A percentile compares a stretch with the other conserved stretches of the same genome.
Evolutionary conservation across 2,113 vertebrate genomes (phyloP).

Genomic region (Caretta caretta): DNA sequence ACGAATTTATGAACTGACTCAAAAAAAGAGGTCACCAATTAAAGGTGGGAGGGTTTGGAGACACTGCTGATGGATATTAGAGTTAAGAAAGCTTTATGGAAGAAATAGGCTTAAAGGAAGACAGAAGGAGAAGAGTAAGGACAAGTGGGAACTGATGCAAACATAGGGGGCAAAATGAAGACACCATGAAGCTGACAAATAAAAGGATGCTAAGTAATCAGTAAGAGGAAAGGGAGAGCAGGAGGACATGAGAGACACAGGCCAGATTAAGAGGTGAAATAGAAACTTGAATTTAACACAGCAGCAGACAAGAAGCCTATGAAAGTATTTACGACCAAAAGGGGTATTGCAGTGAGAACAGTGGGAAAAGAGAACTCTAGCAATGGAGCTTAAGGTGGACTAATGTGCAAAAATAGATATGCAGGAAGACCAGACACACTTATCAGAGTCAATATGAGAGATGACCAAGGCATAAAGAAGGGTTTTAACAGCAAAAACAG

Average conservation of each 20-base stretch:
- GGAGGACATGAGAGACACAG: not conserved
- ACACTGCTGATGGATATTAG: not conserved
- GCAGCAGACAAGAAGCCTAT: not conserved
- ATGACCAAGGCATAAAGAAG: not conserved
- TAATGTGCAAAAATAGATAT: not conserved
- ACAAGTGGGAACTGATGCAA: not conserved
- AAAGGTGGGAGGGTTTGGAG: not conserved
- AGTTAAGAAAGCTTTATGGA: not conserved
- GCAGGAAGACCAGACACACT: not conserved
- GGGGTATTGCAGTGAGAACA: not conserved
- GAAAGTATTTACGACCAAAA: not conserved
- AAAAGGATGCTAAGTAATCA: not conserved
- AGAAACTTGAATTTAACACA: not conserved
- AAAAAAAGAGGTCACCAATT: not conserved
- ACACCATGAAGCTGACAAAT: not conserved
- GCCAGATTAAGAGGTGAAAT: not conserved
- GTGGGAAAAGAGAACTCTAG: not conserved
- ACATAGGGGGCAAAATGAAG: not conserved
- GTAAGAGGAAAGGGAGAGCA: rapidly evolving
- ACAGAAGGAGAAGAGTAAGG: not conserved
- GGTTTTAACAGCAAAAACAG: not conserved
- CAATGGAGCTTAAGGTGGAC: not conserved
- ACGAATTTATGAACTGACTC: not conserved
- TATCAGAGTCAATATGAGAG: too few species aligned
- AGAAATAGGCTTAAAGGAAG: not conserved